These are phyloP conservation scores for Pterophyllum scalare DNA, from an alignment of 2,113 vertebrate species.

Conservation along the genomic window DNA sequence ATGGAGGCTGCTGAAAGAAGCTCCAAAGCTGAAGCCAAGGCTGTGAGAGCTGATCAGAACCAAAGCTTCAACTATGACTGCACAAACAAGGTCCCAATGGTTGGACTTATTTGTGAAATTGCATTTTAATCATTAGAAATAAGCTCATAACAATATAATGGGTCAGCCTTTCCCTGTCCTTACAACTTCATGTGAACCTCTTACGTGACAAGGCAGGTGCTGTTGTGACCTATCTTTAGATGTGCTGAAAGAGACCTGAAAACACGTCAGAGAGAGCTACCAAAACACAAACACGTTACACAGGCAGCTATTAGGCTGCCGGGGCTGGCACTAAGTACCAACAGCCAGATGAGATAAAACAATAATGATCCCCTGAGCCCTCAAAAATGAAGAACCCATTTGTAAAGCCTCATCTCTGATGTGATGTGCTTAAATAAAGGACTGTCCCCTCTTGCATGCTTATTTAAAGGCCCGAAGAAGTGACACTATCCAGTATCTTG, in stretches of 20 bases:
- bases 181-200: constrained; percentile 2
- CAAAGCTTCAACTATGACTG: background rate
- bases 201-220: background rate
- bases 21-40: constrained; percentile 33
- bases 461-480: background rate
- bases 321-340: background rate
- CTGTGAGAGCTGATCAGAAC: constrained; percentile 13
- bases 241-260: constrained; percentile 24
- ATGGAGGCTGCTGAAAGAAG: constrained; percentile 32
- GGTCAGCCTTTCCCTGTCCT: background rate
- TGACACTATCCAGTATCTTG: background rate
- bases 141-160: background rate
- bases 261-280: constrained; percentile 11
- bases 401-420: background rate
- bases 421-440: background rate
- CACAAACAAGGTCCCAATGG: background rate
- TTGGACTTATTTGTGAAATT: background rate
- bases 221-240: constrained; percentile 45
- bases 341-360: background rate
- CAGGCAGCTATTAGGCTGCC: background rate
- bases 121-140: background rate
- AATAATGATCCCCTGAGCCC: background rate
- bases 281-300: constrained; percentile 9
- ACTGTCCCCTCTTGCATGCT: background rate
- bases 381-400: background rate